phyloP scores from a whole-genome alignment of 2,888 invertebrate genomes.

The Drosophila imparisetae region DNA sequence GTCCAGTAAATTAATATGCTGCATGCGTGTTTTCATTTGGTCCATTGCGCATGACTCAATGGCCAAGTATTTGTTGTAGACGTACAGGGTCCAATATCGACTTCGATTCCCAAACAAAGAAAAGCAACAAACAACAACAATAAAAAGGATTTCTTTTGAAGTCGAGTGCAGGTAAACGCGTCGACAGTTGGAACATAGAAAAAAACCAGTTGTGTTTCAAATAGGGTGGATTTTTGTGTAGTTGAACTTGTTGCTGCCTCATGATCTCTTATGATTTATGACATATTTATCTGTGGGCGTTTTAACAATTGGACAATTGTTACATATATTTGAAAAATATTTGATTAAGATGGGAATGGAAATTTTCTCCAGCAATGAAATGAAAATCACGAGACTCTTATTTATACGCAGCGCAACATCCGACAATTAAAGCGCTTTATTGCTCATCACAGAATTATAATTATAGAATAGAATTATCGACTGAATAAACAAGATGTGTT shows the following conservation, averaged over 20 bases:
- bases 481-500: slow-evolving; percentile 6
- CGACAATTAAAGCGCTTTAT: background rate
- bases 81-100: slow-evolving; percentile 48
- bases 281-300: background rate
- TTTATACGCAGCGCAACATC: background rate
- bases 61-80: slow-evolving; percentile 56
- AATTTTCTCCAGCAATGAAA: background rate
- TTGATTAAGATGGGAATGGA: background rate
- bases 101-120: slow-evolving; percentile 32
- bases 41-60: slow-evolving; percentile 75
- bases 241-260: slow-evolving; percentile 7
- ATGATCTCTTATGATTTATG: background rate
- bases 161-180: slow-evolving; percentile 39
- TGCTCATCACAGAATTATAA: background rate
- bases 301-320: background rate
- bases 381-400: background rate
- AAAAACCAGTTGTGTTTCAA: slow-evolving; percentile 10
- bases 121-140: slow-evolving; percentile 13
- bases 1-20: slow-evolving; percentile 72
- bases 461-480: background rate
- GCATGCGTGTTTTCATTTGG: slow-evolving; percentile 68
- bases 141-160: slow-evolving; percentile 34
- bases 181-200: background rate
- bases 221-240: slow-evolving; percentile 1
- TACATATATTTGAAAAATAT: background rate